A percentile compares a stretch with the other conserved stretches of the same genome.
Evolutionary conservation across 2,888 invertebrate genomes (phyloP).

Genomic region (Yponomeuta evonymella): DNA sequence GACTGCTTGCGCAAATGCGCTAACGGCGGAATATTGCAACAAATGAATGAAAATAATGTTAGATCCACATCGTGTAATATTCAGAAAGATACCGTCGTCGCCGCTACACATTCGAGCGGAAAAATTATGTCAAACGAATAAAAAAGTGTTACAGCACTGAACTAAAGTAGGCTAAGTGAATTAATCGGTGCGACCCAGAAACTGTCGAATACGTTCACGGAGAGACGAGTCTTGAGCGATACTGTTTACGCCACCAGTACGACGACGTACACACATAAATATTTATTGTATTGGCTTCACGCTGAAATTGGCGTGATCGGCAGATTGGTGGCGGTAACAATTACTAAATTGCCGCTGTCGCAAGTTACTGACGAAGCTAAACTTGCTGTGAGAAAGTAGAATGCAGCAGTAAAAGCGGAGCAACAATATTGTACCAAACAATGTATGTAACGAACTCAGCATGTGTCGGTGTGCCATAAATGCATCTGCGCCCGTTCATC

Average conservation of each 20-base stretch:
- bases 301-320: not conserved
- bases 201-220: constrained; percentile 42
- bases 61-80: constrained; percentile 5
- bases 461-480: not conserved
- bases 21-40: not conserved
- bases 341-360: not conserved
- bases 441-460: not conserved
- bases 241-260: constrained; percentile 10
- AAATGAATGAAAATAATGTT: constrained; percentile 7
- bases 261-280: not conserved
- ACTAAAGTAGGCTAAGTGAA: constrained; percentile 71
- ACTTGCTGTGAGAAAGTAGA: not conserved
- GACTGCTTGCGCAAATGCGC: constrained; percentile 1
- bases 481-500: not conserved
- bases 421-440: not conserved
- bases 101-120: constrained; percentile 43
- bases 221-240: constrained; percentile 24
- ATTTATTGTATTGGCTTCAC: not conserved
- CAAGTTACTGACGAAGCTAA: not conserved
- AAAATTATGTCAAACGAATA: constrained; percentile 63
- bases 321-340: not conserved
- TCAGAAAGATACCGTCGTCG: constrained; percentile 18
- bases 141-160: constrained; percentile 61
- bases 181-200: constrained; percentile 70
- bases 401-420: not conserved